Base-by-base conservation (phyloP, 2,113 vertebrate genomes). In the Xyrauchen texanus region DNA sequence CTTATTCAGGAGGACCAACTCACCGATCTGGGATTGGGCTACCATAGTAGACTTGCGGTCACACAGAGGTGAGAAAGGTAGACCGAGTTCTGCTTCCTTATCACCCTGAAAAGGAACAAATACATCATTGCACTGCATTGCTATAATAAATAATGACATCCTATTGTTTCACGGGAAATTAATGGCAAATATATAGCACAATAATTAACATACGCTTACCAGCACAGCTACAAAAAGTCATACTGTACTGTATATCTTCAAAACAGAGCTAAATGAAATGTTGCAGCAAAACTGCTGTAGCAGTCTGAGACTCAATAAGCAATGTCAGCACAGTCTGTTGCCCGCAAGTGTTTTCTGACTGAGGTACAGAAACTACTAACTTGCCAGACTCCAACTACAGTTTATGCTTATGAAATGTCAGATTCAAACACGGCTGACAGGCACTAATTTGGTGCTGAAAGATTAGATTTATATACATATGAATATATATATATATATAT, bases 11-110 rank as follows among this genome's bases (percentile, higher is more conserved):
- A 34, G 21, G 3, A 34, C 21, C 3, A 34, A 90, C 94, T 0
- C 90, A 99, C 98, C 98, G 83, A 99, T 97, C 92, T 99, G 98
- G 15, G 98, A 99, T 88, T 99, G 98, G 65, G 98, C 94, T 82
- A 99, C 95, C 96, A 99, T 95, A n/a, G 97, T 99, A 15, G 98
- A 99, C 77, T 98, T 99, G 81, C 96, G 92, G 90, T 99, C 98
- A 78, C 98, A 99, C 78, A 99, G 90, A n/a, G 98, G 97, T 55
- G 97, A 99, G 86, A 99, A 99, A 0, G 97, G 96, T 82, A 99
- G 91, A 15, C 98, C 98, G 55, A 99, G 91, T 78, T 98, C 96
- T 1, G 96, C 94, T 92, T 99, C 98, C 93, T 98, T 97, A 90
- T 99, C 97, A 73, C 97, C 98, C 97, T 99, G 87, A 45, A 89